Percentiles rank a stretch among this genome's conserved stretches.
Conservation (phyloP, 2,888 invertebrate genomes). For the Erebia aethiops region DNA sequence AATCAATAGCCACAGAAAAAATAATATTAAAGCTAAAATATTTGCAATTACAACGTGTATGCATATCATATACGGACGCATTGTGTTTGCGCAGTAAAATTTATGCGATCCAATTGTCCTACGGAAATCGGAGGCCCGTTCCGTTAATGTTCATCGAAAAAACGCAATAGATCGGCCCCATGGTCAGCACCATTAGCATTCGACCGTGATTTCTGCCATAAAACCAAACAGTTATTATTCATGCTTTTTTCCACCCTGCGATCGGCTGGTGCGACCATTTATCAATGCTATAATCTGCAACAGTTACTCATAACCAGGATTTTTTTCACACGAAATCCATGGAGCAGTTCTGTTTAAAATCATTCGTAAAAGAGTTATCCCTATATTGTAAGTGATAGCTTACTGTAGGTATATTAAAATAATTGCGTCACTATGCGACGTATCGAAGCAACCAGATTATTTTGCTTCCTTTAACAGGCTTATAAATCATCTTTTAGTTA, state of each 20-base stretch:
- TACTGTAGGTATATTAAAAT: too few species aligned
- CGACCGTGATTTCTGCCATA: constrained; percentile 68
- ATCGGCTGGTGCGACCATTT: constrained; percentile 72
- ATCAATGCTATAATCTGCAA: constrained; percentile 78
- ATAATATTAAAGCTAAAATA: constrained; percentile 10
- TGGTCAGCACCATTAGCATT: constrained; percentile 69
- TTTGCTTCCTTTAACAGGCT: too few species aligned
- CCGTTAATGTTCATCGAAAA: constrained; percentile 74
- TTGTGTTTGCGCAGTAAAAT: constrained; percentile 73
- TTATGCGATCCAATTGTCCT: constrained; percentile 73
- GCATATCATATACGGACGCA: constrained; percentile 61
- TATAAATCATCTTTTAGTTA: too few species aligned
- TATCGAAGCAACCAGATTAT: too few species aligned
- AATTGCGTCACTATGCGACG: too few species aligned
- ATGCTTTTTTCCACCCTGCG: constrained; percentile 59
- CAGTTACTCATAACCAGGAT: constrained; percentile 74
- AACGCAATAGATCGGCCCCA: constrained; percentile 62
- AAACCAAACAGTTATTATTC: constrained; percentile 73
- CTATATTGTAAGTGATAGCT: too few species aligned
- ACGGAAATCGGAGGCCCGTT: constrained; percentile 75
- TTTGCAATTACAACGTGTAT: constrained; percentile 41
- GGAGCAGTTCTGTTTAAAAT: constrained; percentile 51
- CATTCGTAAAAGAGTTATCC: constrained; percentile 9
- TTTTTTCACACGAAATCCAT: constrained; percentile 49
- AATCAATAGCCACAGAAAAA: background rate